A percentile compares a stretch with the other conserved stretches of the same genome.
These are phyloP conservation scores for Pseudochirops cupreus DNA, from an alignment of 2,797 vertebrate genomes.

Conservation along the genomic window DNA sequence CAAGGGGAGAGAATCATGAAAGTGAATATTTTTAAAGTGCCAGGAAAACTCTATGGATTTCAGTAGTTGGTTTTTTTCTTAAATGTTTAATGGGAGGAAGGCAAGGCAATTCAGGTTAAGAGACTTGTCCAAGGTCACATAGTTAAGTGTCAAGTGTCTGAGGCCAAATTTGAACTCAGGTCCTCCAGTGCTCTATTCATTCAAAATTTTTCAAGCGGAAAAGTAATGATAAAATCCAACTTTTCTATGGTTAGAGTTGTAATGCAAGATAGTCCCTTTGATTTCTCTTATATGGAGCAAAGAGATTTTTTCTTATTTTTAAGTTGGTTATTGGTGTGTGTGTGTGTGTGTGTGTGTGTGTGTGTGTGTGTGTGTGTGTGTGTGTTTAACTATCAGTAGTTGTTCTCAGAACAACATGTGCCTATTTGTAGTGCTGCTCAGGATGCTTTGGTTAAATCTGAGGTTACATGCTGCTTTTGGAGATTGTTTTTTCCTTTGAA, in stretches of 20 bases:
- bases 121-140: too few species aligned
- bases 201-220: slow-evolving; percentile 36
- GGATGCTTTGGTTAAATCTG: slow-evolving; percentile 2
- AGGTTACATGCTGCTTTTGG: slow-evolving; percentile 4
- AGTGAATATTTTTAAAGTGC: slow-evolving; percentile 41
- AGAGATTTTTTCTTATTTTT: slow-evolving; percentile 31
- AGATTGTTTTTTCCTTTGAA: slow-evolving; percentile 33
- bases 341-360: too few species aligned
- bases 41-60: slow-evolving; percentile 43
- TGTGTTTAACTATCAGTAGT: slow-evolving; percentile 11
- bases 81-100: too few species aligned
- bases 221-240: slow-evolving; percentile 3
- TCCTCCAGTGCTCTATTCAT: too few species aligned
- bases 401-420: neutral
- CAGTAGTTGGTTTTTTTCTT: slow-evolving; percentile 6
- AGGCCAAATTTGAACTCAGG: too few species aligned
- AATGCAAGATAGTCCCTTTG: neutral
- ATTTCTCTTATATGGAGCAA: slow-evolving; percentile 16
- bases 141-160: too few species aligned
- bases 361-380: too few species aligned
- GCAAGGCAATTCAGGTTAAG: too few species aligned
- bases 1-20: neutral
- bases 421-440: neutral
- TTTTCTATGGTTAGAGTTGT: slow-evolving; percentile 30
- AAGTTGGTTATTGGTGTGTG: slow-evolving; percentile 36